These are phyloP conservation scores for Manacus vitellinus DNA, from an alignment of 2,113 vertebrate species.

Conservation along the genomic window DNA sequence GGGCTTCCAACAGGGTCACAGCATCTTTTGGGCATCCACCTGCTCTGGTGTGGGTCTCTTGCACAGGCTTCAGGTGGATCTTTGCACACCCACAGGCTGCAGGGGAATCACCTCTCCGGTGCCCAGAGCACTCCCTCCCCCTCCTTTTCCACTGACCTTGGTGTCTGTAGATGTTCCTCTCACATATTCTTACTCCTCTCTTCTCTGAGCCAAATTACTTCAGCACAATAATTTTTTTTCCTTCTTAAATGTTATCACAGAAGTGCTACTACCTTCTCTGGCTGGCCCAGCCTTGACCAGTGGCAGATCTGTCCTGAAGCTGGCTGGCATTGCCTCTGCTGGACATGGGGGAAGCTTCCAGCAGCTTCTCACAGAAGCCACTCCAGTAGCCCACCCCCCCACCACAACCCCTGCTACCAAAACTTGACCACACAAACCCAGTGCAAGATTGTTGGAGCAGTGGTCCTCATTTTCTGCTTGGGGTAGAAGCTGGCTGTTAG, in stretches of 20 bases:
- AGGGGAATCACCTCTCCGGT: neutral
- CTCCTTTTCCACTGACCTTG: neutral
- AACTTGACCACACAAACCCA: neutral
- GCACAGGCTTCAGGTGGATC: neutral
- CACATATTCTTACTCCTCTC: neutral
- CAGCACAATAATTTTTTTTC: neutral
- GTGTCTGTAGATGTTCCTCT: neutral
- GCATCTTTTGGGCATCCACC: neutral
- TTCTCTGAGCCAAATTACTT: neutral
- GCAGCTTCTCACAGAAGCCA: neutral
- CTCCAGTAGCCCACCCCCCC: too few relatives aligned
- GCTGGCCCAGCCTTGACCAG: neutral
- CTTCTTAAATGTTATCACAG: neutral
- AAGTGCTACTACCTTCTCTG: neutral
- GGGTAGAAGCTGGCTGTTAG: neutral
- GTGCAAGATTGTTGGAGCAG: neutral
- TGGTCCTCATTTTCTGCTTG: neutral
- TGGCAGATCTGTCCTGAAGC: accelerated
- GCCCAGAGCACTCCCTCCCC: neutral
- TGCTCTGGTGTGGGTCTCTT: neutral
- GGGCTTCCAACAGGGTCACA: neutral
- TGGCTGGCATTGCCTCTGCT: neutral
- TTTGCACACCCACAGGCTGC: neutral
- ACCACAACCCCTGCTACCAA: neutral
- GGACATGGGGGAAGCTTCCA: neutral